Conservation (phyloP, 2,797 vertebrate species). For the Anguilla marmorata region DNA sequence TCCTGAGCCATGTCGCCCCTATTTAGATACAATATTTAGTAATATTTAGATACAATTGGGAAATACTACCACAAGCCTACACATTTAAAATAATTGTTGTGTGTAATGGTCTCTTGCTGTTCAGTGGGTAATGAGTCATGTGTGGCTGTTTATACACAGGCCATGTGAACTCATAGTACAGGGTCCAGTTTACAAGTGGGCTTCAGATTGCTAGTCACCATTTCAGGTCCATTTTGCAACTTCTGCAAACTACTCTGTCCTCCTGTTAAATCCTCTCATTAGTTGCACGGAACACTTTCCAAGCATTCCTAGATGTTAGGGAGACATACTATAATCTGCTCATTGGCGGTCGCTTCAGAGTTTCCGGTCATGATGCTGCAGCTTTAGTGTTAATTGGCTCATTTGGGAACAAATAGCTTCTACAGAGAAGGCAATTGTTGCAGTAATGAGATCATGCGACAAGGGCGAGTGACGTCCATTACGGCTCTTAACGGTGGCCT, state of each 20-base stretch:
- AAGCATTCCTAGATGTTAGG: background rate
- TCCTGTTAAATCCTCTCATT: background rate
- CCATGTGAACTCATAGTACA: background rate
- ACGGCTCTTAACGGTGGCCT: background rate
- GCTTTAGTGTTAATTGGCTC: conserved; percentile 1
- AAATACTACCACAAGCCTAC: too few relatives aligned
- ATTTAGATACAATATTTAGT: too few relatives aligned
- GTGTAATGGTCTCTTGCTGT: background rate
- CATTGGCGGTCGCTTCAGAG: background rate
- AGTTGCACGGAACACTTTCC: background rate
- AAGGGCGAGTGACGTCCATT: background rate
- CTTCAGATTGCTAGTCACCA: background rate
- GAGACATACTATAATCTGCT: background rate
- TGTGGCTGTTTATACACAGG: background rate
- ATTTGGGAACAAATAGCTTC: background rate
- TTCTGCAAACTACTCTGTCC: background rate
- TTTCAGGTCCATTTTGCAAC: background rate
- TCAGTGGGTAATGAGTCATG: background rate
- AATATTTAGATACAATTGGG: background rate
- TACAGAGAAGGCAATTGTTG: background rate
- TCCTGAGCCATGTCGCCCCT: too few relatives aligned
- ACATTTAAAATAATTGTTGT: too few relatives aligned
- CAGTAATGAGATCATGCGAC: conserved; percentile 1
- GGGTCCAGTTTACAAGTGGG: background rate
- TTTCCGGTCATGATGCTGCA: background rate